Evolutionary conservation across 2,797 vertebrate genomes (phyloP).

Genomic region (Acridotheres tristis): DNA sequence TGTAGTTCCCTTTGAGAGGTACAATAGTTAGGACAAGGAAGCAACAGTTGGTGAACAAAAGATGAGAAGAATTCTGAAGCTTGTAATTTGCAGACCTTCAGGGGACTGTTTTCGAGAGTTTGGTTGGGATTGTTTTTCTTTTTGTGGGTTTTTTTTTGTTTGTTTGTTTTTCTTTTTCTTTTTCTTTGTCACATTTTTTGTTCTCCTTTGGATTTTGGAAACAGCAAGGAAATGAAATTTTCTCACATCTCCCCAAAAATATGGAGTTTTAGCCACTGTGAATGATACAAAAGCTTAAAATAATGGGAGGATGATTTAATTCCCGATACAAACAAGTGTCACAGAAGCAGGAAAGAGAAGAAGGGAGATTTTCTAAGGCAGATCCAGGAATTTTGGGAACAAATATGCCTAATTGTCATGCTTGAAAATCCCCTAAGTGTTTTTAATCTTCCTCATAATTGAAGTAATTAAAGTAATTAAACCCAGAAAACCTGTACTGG

Average conservation of each 20-base stretch:
- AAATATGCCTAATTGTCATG: not conserved
- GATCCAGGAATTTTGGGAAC: not conserved
- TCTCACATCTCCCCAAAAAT: not conserved
- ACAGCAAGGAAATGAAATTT: not conserved
- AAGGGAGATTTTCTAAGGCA: not conserved
- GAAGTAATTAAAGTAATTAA: slow-evolving; percentile 54
- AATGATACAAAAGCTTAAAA: not conserved
- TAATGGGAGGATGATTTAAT: not conserved
- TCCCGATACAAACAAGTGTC: not conserved
- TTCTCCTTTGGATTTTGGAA: not conserved
- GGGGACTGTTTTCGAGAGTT: not conserved
- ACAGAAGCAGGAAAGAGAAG: not conserved
- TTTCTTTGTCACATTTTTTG: not conserved
- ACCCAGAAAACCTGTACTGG: not conserved
- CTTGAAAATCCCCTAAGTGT: slow-evolving; percentile 23
- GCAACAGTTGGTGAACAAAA: slow-evolving; percentile 20
- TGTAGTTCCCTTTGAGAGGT: slow-evolving; percentile 5
- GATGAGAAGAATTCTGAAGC: slow-evolving; percentile 4
- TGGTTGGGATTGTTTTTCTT: not conserved
- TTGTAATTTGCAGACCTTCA: not conserved
- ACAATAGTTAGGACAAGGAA: slow-evolving; percentile 25
- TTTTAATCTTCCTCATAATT: slow-evolving; percentile 11
- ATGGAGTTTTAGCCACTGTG: not conserved
- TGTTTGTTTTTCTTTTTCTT: not conserved
- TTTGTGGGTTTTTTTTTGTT: no score